Base-by-base conservation (phyloP, 2,888 invertebrate species). In the Pristionchus japonicus region DNA sequence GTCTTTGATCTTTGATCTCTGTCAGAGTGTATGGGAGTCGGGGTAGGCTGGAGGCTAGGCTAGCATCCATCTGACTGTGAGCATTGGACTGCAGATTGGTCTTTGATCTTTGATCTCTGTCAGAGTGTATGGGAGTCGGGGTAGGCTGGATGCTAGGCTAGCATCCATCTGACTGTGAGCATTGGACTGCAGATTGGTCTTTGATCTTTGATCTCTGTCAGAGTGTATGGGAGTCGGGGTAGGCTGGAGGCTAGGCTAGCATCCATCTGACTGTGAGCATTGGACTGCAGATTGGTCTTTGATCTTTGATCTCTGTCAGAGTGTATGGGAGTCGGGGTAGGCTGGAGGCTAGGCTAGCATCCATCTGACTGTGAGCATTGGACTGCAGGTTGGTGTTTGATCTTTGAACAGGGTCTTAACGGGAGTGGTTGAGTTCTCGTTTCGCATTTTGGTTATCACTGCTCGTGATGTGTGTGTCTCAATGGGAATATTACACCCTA, bases 351-450 rank as follows among this genome's bases (percentile, higher is more conserved):
- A 47, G 47, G 90, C 91, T n/a, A 86, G 93, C 27, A 89, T 94
- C 43, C 95, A 94, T 90, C 89, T n/a, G n/a, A n/a, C n/a, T n/a
- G n/a, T 99, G 47, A 99, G 99, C 95, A 98, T 99, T 95, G 99
- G 99, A 1, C 95, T 99, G 40, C 98, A 95, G 95, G 95, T 95
- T 61, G 17, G n/a, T 13, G 11, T 61, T 23, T 61, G 61, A 61
- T 23, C 61, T 61, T 7, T 61, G n/a, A n/a, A n/a, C n/a, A n/a
- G n/a, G 23, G 49, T 49, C 3, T 49, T 3, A 49, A 11, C 2
- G 49, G 49, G 17, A 49, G 49, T 7, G 13, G 3, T 13, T 49
- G 17, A 7, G 17, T 17, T 47, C n/a, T n/a, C n/a, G n/a, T n/a
- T n/a, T n/a, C n/a, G n/a, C n/a, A n/a, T n/a, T n/a, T n/a, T n/a